Evolutionary conservation across 2,797 vertebrate genomes (phyloP).

Genomic region (Sciurus carolinensis): DNA sequence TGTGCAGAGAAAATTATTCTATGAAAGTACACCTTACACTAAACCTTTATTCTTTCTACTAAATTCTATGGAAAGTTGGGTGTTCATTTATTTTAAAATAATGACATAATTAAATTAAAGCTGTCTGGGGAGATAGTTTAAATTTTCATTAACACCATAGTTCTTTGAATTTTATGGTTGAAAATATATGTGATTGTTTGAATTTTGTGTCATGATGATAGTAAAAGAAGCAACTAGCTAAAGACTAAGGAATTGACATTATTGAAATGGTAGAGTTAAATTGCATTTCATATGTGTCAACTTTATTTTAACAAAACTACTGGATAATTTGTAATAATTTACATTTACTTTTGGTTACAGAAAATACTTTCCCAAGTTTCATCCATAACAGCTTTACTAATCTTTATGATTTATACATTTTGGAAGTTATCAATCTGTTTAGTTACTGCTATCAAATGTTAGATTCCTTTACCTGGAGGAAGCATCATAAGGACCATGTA

Average conservation of each 20-base stretch:
- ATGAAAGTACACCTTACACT: background rate
- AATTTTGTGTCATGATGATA: background rate
- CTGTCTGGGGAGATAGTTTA: background rate
- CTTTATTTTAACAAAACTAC: background rate
- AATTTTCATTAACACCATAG: background rate
- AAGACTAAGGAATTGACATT: background rate
- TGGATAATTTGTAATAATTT: background rate
- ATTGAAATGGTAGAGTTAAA: background rate
- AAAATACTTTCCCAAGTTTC: background rate
- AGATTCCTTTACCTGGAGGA: background rate
- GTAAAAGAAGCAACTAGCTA: background rate
- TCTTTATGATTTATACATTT: background rate
- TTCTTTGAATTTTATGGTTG: background rate
- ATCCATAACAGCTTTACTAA: background rate
- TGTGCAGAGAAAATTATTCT: background rate
- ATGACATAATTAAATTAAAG: background rate
- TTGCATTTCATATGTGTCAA: background rate
- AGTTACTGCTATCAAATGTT: background rate
- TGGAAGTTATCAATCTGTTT: background rate
- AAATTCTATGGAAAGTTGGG: background rate
- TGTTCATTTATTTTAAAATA: slow-evolving; percentile 11
- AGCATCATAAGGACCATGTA: background rate
- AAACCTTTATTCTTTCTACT: background rate
- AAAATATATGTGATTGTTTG: background rate
- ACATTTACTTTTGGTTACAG: background rate